Percentiles rank a stretch among this genome's conserved stretches.
Conservation (phyloP, 2,113 vertebrate genomes). For the Ia io region DNA sequence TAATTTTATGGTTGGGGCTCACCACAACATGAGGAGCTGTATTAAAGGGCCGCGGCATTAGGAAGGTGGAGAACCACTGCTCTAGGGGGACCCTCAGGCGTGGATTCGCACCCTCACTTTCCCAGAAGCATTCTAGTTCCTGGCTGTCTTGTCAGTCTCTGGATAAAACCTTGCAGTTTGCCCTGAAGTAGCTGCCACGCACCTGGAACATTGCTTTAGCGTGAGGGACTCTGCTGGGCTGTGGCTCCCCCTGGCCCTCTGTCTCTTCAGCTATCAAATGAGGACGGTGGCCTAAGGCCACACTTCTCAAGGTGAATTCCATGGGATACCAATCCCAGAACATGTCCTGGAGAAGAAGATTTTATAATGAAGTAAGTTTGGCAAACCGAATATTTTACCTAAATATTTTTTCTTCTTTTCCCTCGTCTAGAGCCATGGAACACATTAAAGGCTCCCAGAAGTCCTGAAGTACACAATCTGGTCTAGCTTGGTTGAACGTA, state of each 20-base stretch:
- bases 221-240: not conserved
- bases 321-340: not conserved
- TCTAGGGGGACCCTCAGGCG: not conserved
- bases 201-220: not conserved
- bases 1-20: no score
- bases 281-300: not conserved
- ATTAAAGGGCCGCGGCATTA: no score
- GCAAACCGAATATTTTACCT: not conserved
- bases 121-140: not conserved
- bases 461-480: not conserved
- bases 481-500: not conserved
- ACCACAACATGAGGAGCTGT: no score
- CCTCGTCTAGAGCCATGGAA: not conserved
- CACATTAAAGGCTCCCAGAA: not conserved
- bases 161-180: not conserved
- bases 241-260: not conserved
- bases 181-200: not conserved
- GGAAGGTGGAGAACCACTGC: no score
- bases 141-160: not conserved
- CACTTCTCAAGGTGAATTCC: not conserved
- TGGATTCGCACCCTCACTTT: not conserved
- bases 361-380: not conserved
- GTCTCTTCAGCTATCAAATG: not conserved
- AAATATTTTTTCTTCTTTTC: not conserved
- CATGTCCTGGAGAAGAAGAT: not conserved